Evolutionary conservation across 2,797 vertebrate species (phyloP).

Genomic region (Moxostoma hubbsi): DNA sequence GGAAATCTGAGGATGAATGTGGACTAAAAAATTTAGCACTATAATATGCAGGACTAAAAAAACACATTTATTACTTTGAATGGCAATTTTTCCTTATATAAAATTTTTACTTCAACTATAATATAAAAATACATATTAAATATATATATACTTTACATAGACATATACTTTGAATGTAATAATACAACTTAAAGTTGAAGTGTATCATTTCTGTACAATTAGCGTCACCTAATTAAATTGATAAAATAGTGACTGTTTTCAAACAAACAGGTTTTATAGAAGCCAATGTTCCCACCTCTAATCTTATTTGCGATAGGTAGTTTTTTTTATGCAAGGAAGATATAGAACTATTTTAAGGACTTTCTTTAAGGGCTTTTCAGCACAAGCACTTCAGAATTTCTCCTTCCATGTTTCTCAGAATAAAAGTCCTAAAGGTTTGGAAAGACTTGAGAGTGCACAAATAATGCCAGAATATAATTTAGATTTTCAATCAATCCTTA

Average conservation of each 20-base stretch:
- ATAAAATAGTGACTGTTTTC: neutral
- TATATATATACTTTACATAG: neutral
- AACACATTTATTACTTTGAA: neutral
- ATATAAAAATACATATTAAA: neutral
- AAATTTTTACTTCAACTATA: neutral
- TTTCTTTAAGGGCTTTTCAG: neutral
- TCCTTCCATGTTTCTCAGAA: too few relatives aligned
- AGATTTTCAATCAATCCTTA: neutral
- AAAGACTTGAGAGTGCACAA: too few relatives aligned
- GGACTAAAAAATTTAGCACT: neutral
- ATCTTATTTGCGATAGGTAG: neutral
- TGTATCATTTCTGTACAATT: neutral
- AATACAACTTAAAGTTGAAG: neutral
- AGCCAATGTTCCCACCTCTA: neutral
- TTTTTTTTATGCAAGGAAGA: neutral
- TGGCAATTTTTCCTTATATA: too few relatives aligned
- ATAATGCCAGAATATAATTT: too few relatives aligned
- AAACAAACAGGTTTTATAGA: neutral
- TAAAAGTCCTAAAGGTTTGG: too few relatives aligned
- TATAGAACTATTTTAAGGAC: neutral
- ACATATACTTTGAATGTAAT: neutral
- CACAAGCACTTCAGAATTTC: too few relatives aligned
- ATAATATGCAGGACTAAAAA: neutral
- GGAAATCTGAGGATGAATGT: constrained; percentile 5
- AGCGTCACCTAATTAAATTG: too few relatives aligned